These are phyloP conservation scores for Carassius gibelio DNA, from an alignment of 2,113 vertebrate species.

Conservation along the genomic window DNA sequence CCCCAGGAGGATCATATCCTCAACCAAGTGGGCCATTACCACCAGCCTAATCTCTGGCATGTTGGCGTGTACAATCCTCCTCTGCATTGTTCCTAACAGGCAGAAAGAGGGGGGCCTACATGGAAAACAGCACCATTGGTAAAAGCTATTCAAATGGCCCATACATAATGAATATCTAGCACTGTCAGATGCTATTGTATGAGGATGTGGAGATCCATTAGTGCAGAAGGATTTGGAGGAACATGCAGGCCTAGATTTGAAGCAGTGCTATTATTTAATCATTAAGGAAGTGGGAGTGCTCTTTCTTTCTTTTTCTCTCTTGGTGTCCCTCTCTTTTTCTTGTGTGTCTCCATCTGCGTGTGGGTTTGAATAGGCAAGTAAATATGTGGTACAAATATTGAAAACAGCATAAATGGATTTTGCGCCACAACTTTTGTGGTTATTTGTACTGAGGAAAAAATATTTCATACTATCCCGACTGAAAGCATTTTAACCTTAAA, in stretches of 20 bases:
- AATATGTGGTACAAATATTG: constrained; percentile 62
- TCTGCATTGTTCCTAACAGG: constrained; percentile 34
- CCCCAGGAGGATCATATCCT: constrained; percentile 42
- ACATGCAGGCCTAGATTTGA: constrained; percentile 75
- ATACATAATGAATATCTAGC: constrained; percentile 78
- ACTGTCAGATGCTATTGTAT: constrained; percentile 72
- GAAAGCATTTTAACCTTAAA: background rate
- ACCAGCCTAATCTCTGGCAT: constrained; percentile 17
- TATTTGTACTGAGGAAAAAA: background rate
- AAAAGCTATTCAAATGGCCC: constrained; percentile 74
- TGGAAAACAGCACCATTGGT: constrained; percentile 68
- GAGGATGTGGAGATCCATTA: constrained; percentile 71
- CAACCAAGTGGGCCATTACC: constrained; percentile 47
- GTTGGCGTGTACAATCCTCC: constrained; percentile 28
- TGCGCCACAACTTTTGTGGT: background rate
- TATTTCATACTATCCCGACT: background rate
- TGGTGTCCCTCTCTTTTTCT: background rate
- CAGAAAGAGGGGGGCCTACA: constrained; percentile 65
- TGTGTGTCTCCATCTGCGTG: background rate
- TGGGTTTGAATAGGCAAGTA: constrained; percentile 44
- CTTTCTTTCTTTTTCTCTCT: background rate
- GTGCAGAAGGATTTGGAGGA: constrained; percentile 71
- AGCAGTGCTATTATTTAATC: constrained; percentile 76
- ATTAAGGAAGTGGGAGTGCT: constrained; percentile 68
- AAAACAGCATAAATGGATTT: background rate